Evolutionary conservation across 2,888 invertebrate species (phyloP).

Genomic region (Byasa hedistus): DNA sequence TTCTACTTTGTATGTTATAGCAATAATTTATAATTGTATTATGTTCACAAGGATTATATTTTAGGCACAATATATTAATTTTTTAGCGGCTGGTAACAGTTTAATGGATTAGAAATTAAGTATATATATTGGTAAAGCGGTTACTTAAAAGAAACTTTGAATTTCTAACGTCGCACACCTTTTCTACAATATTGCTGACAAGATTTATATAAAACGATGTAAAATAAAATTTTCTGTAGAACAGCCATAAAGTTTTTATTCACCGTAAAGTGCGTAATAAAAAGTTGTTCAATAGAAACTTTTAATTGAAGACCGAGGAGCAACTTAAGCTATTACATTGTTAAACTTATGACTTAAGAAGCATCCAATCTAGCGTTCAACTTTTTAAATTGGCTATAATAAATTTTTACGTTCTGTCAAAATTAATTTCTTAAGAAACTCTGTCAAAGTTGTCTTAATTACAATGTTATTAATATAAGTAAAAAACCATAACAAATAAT

Average conservation of each 20-base stretch:
- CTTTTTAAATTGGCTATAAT: not conserved
- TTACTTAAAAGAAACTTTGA: too few species aligned
- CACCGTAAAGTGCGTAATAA: not conserved
- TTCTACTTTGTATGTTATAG: too few species aligned
- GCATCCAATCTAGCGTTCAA: not conserved
- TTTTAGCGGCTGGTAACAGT: too few species aligned
- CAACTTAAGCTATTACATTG: slow-evolving; percentile 11
- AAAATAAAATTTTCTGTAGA: not conserved
- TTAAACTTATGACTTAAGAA: slow-evolving; percentile 7
- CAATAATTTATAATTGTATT: too few species aligned
- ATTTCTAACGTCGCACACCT: too few species aligned
- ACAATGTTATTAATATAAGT: not conserved
- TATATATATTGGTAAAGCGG: too few species aligned
- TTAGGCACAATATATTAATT: too few species aligned
- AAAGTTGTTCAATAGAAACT: slow-evolving; percentile 2
- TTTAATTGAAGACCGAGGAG: slow-evolving; percentile 7
- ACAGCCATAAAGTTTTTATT: not conserved
- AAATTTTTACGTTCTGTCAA: not conserved
- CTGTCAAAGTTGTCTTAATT: not conserved
- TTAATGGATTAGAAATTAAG: too few species aligned
- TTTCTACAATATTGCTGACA: not conserved
- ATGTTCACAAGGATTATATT: too few species aligned
- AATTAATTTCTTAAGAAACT: not conserved
- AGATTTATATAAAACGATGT: not conserved
- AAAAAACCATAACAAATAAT: not conserved